Evolutionary conservation across 2,113 vertebrate genomes (phyloP), one percentile per base, ranked within the genome.

Genomic region (Pedetes capensis): DNA sequence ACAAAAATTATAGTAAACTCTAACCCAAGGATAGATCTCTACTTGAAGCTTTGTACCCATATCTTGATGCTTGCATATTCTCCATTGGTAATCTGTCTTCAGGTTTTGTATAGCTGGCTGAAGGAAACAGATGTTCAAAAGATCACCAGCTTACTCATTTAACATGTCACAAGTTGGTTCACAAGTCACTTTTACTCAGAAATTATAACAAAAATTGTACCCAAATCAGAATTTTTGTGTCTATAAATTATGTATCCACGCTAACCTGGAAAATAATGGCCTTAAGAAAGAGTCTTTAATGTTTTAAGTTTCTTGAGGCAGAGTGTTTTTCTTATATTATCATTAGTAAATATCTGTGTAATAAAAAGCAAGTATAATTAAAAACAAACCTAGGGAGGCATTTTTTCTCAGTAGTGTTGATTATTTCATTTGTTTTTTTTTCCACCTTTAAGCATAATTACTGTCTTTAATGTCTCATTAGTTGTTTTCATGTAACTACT

Each of bases 381-480:
- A 95, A 68, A 75, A 76, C 51, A 63, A 92, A 78, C 11, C 11
- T 64, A 49, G 42, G 61, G 92, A 78, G 22, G 23, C 37, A 63
- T 49, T 88, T 95, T 87, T 72, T 39, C 87, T 7, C 2, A 91
- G 27, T 87, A 88, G 32, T 89, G 37, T 51, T 14, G 68, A 47
- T 84, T 57, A 91, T 75, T 82, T 29, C 13, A 16, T 71, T 91
- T 76, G 37, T 72, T 87, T 68, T 91, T 91, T 90, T 94, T 91
- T 20, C 29, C 3, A n/a, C 61, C 66, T 71, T 34, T 68, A 49
- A 84, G 37, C 55, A 55, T 79, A n/a, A 49, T 69, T 63, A 75
- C 64, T 95, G 16, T 89, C 29, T 55, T 61, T 64, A 72, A 34
- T 79, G 12, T 66, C 22, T 91, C 16, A 93, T 85, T 93, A 91